Percentiles rank a stretch among this genome's conserved stretches.
These are phyloP conservation scores for Lypha dubia DNA, from an alignment of 2,888 invertebrate species.

Conservation along the genomic window DNA sequence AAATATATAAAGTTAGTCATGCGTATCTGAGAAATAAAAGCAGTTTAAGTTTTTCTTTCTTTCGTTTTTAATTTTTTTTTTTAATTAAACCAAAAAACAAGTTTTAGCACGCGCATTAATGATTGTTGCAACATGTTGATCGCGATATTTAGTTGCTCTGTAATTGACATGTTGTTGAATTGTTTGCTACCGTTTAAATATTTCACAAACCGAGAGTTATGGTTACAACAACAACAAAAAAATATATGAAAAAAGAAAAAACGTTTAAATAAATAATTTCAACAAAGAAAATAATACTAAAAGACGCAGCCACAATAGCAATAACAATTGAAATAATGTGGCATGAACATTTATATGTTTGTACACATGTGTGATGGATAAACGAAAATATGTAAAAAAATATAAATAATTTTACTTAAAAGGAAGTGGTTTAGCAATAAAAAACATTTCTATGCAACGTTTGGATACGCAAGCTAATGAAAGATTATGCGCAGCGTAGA, in stretches of 20 bases:
- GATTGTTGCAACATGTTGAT: slow-evolving; percentile 70
- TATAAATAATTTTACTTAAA: slow-evolving; percentile 34
- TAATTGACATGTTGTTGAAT: slow-evolving; percentile 72
- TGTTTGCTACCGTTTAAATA: slow-evolving; percentile 71
- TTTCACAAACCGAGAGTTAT: slow-evolving; percentile 47
- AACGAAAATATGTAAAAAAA: slow-evolving; percentile 20
- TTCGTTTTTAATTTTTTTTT: background rate
- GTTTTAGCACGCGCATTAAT: slow-evolving; percentile 72
- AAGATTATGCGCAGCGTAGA: too few species aligned
- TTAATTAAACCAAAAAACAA: slow-evolving; percentile 60
- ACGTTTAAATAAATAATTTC: background rate
- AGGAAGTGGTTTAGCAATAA: slow-evolving; percentile 48
- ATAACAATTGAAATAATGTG: slow-evolving; percentile 21
- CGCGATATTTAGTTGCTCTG: slow-evolving; percentile 68
- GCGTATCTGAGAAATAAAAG: slow-evolving; percentile 59
- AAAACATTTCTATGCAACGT: background rate
- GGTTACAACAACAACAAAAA: slow-evolving; percentile 9
- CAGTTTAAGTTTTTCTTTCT: slow-evolving; percentile 26
- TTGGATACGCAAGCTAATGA: too few species aligned
- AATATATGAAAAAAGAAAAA: slow-evolving; percentile 18
- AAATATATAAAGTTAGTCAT: slow-evolving; percentile 60
- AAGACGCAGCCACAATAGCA: slow-evolving; percentile 33
- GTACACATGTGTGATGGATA: background rate
- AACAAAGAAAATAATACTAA: background rate
- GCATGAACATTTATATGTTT: slow-evolving; percentile 28